Evolutionary conservation across 2,888 invertebrate species (phyloP), one percentile per base, ranked within the genome.

Genomic region (Drosophila kuntzei): DNA sequence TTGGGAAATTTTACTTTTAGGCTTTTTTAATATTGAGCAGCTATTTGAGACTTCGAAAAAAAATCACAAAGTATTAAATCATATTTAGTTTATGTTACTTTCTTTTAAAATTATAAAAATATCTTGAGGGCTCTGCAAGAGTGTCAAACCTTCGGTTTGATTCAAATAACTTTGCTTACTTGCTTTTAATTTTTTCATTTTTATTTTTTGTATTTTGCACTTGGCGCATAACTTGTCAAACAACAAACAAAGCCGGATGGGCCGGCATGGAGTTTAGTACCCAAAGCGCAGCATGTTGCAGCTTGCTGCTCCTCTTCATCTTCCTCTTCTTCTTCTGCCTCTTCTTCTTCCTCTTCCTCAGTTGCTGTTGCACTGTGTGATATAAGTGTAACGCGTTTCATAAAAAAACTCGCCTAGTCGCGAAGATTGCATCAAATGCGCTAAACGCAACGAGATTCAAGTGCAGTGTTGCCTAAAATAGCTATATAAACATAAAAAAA

Each of bases 141-240:
- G 29, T 29, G 29, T 29, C 5, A 12, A 11, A 18, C 12, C 12
- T 14, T 46, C 11, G 29, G 46, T 11, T 12, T 46, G 12, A 1
- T 11, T 9, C 4, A 6, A 16, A 11, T 5, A 14, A n/a, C 9
- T 25, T 25, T 49, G 3, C 9, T 43, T 43, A 32, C 16, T 20
- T 20, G 8, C 1, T 18, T 25, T n/a, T 18, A 9, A 16, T 7
- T 39, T 53, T 51, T 37, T 12, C 12, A 18, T 27, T 39, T 43
- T 43, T 27, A n/a, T 18, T n/a, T 2, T 53, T 25, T 0, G 29
- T 51, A 62, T 71, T 47, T 41, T 63, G 66, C 61, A 57, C 70
- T 62, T 51, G 57, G 70, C 77, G 79, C 82, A 82, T 84, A 81
- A 77, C 82, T 82, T 82, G 82, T 81, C 82, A 82, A 85, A 79